Percentiles rank a stretch among this genome's conserved stretches.
These are phyloP conservation scores for Fistularia commersonii DNA, from an alignment of 2,797 vertebrate species.

Conservation along the genomic window DNA sequence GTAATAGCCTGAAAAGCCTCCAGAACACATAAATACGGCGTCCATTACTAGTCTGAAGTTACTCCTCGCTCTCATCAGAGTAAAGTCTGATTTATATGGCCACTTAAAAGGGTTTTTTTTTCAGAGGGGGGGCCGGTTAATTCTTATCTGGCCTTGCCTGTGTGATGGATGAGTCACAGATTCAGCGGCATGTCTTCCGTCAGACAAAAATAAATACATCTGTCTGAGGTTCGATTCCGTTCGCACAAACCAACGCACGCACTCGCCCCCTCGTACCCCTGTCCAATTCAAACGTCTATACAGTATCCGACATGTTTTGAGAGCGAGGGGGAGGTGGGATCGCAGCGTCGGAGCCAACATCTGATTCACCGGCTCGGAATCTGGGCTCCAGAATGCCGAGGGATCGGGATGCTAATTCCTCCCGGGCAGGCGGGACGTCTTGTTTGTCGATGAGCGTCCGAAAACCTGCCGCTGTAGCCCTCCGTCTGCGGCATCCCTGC, in stretches of 20 bases:
- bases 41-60: conserved; percentile 34
- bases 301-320: conserved; percentile 66
- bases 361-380: conserved; percentile 68
- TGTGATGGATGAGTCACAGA: conserved; percentile 38
- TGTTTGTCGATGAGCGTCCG: conserved; percentile 35
- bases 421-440: conserved; percentile 44
- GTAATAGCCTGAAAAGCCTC: conserved; percentile 53
- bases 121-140: conserved; percentile 14
- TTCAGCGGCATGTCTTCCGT: conserved; percentile 41
- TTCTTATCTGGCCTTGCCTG: conserved; percentile 28
- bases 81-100: conserved; percentile 50
- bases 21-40: conserved; percentile 68
- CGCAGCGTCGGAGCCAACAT: conserved; percentile 39
- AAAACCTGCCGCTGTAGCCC: conserved; percentile 31
- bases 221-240: conserved; percentile 31
- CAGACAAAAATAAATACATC: conserved; percentile 54
- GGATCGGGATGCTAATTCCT: conserved; percentile 52
- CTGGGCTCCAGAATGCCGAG: conserved; percentile 45
- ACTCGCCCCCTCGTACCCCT: conserved; percentile 72
- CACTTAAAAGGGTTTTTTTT: conserved; percentile 31
- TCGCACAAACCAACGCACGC: conserved; percentile 13
- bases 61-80: conserved; percentile 13
- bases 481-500: no score
- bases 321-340: conserved; percentile 23
- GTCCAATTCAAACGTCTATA: conserved; percentile 72